These are phyloP conservation scores for Sclerurus mexicanus DNA, from an alignment of 2,113 vertebrate species.

Conservation along the genomic window DNA sequence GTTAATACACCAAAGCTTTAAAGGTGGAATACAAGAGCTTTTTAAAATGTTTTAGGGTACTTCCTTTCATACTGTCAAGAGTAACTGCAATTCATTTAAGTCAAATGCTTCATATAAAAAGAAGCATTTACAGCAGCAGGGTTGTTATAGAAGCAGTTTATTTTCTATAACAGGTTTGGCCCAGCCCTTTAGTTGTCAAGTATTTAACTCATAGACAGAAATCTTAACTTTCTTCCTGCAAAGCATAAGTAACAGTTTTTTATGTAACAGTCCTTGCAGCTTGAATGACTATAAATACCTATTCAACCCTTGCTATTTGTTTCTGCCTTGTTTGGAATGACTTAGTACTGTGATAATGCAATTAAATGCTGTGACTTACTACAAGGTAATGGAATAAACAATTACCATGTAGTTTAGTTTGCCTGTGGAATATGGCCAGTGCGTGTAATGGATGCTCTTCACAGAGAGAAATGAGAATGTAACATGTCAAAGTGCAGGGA, in stretches of 20 bases:
- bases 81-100: slow-evolving; percentile 40
- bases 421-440: neutral
- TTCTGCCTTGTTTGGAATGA: slow-evolving; percentile 2
- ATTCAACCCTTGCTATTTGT: neutral
- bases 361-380: slow-evolving; percentile 33
- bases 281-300: neutral
- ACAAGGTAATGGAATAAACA: neutral
- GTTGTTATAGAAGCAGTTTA: slow-evolving; percentile 29
- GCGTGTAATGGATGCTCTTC: neutral
- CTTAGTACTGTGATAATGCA: slow-evolving; percentile 23
- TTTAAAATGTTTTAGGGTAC: slow-evolving; percentile 13
- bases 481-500: neutral
- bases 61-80: slow-evolving; percentile 4
- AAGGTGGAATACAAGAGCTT: slow-evolving; percentile 28
- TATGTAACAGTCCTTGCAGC: neutral
- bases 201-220: slow-evolving; percentile 18
- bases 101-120: slow-evolving; percentile 33
- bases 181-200: slow-evolving; percentile 5
- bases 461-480: neutral
- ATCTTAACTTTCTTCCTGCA: neutral
- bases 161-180: slow-evolving; percentile 21
- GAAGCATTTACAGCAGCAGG: slow-evolving; percentile 25
- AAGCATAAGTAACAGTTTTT: neutral
- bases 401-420: neutral
- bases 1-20: slow-evolving; percentile 42